phyloP scores from a whole-genome alignment of 37 sponge, comb jelly and placozoan species.

The Geodia barretti region DNA sequence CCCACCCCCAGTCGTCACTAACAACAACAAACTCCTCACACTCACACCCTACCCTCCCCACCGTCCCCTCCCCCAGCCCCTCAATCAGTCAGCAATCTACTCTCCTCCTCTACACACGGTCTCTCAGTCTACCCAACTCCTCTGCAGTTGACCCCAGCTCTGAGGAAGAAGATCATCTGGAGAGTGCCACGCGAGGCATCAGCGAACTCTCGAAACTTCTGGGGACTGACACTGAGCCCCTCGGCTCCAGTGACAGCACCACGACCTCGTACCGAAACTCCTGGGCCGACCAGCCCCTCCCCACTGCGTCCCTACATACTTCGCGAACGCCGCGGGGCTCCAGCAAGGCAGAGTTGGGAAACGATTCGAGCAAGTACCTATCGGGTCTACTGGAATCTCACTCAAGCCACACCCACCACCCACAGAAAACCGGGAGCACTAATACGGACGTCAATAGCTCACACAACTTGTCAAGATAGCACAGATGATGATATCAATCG shows the following conservation, averaged over 20 bases:
- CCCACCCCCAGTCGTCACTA: background rate
- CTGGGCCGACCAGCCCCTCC: conserved; percentile 26
- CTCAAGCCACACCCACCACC: background rate
- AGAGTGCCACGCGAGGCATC: conserved; percentile 66
- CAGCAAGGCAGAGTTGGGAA: background rate
- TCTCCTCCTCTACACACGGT: conserved; percentile 60
- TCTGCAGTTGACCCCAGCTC: background rate
- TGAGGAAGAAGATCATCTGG: conserved; percentile 63
- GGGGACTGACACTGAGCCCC: conserved; percentile 35
- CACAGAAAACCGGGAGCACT: background rate
- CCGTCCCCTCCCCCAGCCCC: conserved; percentile 30
- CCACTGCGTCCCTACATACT: background rate
- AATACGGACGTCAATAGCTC: background rate
- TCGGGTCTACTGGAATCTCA: conserved; percentile 42
- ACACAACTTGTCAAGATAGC: background rate
- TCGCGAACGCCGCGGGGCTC: background rate
- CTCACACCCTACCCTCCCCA: background rate
- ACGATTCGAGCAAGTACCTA: background rate
- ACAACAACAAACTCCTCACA: background rate
- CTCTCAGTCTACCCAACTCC: conserved; percentile 44
- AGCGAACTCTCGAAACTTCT: conserved; percentile 74
- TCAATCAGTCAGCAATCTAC: conserved; percentile 46
- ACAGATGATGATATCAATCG: background rate
- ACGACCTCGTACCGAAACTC: background rate
- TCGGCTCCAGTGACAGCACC: background rate